Conservation (phyloP, 2,113 vertebrate genomes). For the Kobus ellipsiprymnus region DNA sequence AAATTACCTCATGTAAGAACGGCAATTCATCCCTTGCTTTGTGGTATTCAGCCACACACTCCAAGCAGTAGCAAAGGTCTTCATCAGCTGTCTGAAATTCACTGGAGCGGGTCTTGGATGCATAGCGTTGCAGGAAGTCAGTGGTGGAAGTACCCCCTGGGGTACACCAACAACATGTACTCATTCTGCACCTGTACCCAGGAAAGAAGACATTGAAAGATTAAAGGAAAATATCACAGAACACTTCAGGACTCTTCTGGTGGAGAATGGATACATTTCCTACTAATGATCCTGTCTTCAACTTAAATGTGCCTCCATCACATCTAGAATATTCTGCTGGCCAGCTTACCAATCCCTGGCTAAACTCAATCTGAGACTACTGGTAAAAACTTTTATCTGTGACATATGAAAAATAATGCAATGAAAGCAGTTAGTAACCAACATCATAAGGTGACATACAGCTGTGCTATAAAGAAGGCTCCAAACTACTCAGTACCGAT, state of each 20-base stretch:
- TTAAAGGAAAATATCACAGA: neutral
- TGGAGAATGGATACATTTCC: neutral
- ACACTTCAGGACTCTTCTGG: neutral
- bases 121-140: constrained; percentile 79
- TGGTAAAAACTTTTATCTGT: neutral
- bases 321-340: neutral
- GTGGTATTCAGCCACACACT: constrained; percentile 89
- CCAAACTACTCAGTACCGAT: neutral
- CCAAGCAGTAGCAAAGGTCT: constrained; percentile 86
- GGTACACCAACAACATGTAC: constrained; percentile 88
- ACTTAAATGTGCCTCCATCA: neutral
- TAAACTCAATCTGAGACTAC: neutral
- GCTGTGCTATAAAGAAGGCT: neutral
- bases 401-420: neutral
- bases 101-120: constrained; percentile 28
- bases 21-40: constrained; percentile 80
- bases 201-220: neutral
- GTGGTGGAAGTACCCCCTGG: constrained; percentile 67
- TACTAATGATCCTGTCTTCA: neutral
- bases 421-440: neutral
- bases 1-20: constrained; percentile 80
- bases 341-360: neutral
- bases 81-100: constrained; percentile 77
- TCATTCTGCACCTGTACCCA: constrained; percentile 78
- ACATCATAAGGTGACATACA: neutral